Base-by-base conservation (phyloP, 2,113 vertebrate genomes). In the Chelonoidis abingdonii region DNA sequence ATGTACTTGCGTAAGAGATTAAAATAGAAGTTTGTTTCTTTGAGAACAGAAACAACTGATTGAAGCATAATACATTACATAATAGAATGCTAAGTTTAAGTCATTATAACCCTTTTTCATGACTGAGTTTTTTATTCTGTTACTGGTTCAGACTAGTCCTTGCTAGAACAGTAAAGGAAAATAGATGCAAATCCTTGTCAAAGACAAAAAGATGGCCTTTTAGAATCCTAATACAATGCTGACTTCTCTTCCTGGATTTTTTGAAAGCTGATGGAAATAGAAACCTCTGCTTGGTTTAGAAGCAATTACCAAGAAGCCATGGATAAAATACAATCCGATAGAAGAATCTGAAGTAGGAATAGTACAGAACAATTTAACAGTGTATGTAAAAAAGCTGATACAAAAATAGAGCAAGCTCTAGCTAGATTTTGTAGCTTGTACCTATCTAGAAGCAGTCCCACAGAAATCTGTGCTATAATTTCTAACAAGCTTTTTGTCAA, bases 21-120 rank as follows among this genome's bases (percentile, higher is more conserved):
- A 87, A 93, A 97, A 94, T 52, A 93, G 83, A 10, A 80, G 41
- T 38, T 85, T 89, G 35, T 85, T 84, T 93, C 54, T 69, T 69
- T 49, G 80, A 94, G 79, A 94, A 83, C 29, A 94, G 38, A 57
- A 82, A 19, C 41, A 88, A 75, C 5, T 72, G 10, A 84, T 56
- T 89, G 89, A 96, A 91, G 12, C 21, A 79, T 10, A 62, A 13
- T 69, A 41, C 13, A 1, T n/a, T 89, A 91, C 86, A 93, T 91
- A 49, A 56, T 31, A 22, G 7, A 21, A 57, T 80, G 22, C 35
- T 6, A 81, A 41, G 54, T 91, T 91, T 72, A 65, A 52, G 87
- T 81, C 94, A 53, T 78, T 87, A 11, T 49, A 69, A 90, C 69
- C 24, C 1, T 96, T 88, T 52, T 19, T 85, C 35, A 41, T 86